Evolutionary conservation across 64 coral and sea anemone genomes (phyloP).

Genomic region (Orbicella faveolata): DNA sequence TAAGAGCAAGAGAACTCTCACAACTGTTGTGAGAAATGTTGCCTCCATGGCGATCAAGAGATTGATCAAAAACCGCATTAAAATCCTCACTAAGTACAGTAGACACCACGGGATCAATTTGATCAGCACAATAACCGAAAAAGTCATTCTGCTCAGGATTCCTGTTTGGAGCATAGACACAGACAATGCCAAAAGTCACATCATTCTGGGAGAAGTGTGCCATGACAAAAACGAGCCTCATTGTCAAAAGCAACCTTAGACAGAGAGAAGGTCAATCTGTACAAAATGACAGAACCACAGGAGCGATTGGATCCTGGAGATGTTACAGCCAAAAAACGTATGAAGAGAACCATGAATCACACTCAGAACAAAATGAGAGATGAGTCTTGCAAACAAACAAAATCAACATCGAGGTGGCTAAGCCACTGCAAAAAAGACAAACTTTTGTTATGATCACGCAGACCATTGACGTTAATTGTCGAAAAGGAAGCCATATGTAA

Average conservation of each 20-base stretch:
- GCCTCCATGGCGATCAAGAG: too few relatives aligned
- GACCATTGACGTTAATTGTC: too few relatives aligned
- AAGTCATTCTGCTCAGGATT: neutral
- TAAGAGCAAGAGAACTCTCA: neutral
- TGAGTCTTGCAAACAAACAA: slow-evolving; percentile 50
- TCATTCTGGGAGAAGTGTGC: too few relatives aligned
- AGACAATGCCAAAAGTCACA: too few relatives aligned
- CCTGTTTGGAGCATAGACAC: too few relatives aligned
- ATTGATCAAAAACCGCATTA: too few relatives aligned
- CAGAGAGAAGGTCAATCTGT: neutral
- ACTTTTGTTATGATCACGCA: too few relatives aligned
- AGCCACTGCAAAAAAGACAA: too few relatives aligned
- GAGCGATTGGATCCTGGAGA: neutral
- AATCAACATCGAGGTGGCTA: neutral
- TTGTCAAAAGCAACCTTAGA: neutral
- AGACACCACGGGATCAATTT: too few relatives aligned
- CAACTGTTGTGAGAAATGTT: neutral
- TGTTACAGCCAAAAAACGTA: neutral
- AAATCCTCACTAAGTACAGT: too few relatives aligned
- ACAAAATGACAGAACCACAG: too few relatives aligned
- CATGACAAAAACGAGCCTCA: neutral
- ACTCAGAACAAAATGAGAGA: neutral
- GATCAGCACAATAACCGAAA: neutral
- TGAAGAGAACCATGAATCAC: neutral
- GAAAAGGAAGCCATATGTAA: neutral